Evolutionary conservation across 2,113 vertebrate genomes (phyloP).

Genomic region (Chionomys nivalis): DNA sequence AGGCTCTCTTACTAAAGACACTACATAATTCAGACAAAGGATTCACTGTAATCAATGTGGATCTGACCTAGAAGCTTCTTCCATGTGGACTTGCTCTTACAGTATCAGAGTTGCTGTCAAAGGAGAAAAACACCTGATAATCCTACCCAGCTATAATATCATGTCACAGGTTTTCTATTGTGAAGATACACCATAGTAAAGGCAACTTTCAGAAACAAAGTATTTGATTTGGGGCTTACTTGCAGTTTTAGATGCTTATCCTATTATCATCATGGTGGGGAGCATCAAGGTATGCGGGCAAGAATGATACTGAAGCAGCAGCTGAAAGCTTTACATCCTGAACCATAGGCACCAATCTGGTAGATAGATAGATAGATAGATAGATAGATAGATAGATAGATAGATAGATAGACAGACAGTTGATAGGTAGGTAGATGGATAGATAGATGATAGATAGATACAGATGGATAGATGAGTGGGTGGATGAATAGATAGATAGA

Average conservation of each 20-base stretch:
- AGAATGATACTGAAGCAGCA: no score
- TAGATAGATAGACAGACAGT: not conserved
- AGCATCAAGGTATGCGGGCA: not conserved
- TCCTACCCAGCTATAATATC: not conserved
- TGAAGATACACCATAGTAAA: not conserved
- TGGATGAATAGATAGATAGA: no score
- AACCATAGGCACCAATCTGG: not conserved
- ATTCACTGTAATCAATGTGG: not conserved
- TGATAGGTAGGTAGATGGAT: not conserved
- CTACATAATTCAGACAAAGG: not conserved
- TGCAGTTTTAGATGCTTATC: not conserved
- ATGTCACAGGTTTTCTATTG: not conserved
- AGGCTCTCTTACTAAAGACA: not conserved
- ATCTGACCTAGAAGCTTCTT: not conserved
- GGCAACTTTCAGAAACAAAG: not conserved
- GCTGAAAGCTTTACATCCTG: not conserved
- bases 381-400: not conserved
- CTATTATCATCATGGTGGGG: not conserved
- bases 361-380: not conserved
- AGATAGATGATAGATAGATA: accelerated
- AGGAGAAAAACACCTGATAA: not conserved
- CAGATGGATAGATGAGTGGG: no score
- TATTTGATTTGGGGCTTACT: not conserved
- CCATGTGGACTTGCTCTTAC: not conserved
- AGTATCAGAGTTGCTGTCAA: not conserved